These are phyloP conservation scores for Papilio aristodemus DNA, from an alignment of 1,140 invertebrate genomes.

Conservation along the genomic window DNA sequence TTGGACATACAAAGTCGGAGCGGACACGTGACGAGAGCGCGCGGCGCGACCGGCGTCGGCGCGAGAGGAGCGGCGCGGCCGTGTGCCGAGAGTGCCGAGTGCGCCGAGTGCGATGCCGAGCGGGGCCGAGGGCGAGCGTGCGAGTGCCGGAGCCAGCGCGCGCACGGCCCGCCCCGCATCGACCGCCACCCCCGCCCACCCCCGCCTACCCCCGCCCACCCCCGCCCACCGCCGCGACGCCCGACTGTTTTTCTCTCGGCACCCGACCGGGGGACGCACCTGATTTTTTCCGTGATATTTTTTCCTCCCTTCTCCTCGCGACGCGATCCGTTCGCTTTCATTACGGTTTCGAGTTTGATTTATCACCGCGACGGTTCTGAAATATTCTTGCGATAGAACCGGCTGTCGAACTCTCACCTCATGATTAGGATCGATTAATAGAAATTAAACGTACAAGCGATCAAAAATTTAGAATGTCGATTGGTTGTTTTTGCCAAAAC, in stretches of 20 bases:
- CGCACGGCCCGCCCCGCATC: slow-evolving; percentile 66
- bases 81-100: slow-evolving; percentile 57
- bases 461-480: slow-evolving; percentile 24
- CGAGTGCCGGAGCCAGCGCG: slow-evolving; percentile 70
- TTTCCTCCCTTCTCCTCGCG: slow-evolving; percentile 78
- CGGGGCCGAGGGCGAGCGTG: slow-evolving; percentile 46
- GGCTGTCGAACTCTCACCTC: slow-evolving; percentile 75
- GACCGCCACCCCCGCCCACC: slow-evolving; percentile 56
- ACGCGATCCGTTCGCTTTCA: slow-evolving; percentile 80
- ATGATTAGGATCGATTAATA: slow-evolving; percentile 76
- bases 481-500: neutral
- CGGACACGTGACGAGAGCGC: slow-evolving; percentile 68
- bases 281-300: slow-evolving; percentile 81
- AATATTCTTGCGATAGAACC: slow-evolving; percentile 77
- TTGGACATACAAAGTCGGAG: slow-evolving; percentile 77
- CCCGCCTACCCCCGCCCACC: slow-evolving; percentile 63
- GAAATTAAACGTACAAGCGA: slow-evolving; percentile 50
- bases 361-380: slow-evolving; percentile 77
- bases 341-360: slow-evolving; percentile 81
- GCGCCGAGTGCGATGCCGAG: slow-evolving; percentile 52
- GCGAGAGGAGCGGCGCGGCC: slow-evolving; percentile 66
- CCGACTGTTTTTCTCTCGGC: slow-evolving; percentile 76
- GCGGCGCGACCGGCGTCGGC: slow-evolving; percentile 72
- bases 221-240: slow-evolving; percentile 63
- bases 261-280: slow-evolving; percentile 77